A percentile compares a stretch with the other conserved stretches of the same genome.
Conservation (phyloP, 2,113 vertebrate genomes). For the Oreochromis tanganicae region DNA sequence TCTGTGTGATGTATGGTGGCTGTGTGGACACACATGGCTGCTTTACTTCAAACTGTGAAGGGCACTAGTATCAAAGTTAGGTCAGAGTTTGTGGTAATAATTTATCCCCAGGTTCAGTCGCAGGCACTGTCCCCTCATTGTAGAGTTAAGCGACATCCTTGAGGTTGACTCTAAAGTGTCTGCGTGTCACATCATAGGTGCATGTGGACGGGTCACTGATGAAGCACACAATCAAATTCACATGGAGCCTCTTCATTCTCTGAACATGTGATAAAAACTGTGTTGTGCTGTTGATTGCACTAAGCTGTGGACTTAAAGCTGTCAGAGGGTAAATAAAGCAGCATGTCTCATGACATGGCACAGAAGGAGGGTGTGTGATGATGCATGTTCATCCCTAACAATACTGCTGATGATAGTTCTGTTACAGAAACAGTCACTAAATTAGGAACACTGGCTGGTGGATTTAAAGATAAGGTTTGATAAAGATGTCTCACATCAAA, state of each 20-base stretch:
- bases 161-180: not conserved
- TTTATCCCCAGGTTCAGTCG: not conserved
- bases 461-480: not conserved
- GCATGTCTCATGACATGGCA: not conserved
- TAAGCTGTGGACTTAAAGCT: not conserved
- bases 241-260: not conserved
- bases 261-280: not conserved
- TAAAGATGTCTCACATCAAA: not conserved
- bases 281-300: not conserved
- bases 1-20: no score
- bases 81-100: not conserved
- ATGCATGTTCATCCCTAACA: not conserved
- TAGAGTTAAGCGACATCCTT: not conserved
- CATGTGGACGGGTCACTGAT: not conserved
- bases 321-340: not conserved
- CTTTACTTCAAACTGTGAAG: no score
- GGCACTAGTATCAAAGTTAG: accelerated
- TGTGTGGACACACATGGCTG: not conserved
- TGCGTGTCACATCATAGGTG: not conserved
- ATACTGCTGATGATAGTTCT: not conserved
- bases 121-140: accelerated
- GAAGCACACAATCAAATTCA: not conserved
- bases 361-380: no score
- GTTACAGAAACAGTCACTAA: not conserved
- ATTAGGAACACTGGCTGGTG: not conserved